These are phyloP conservation scores for Branchinecta sandiegonensis DNA, from an alignment of 2,888 invertebrate species.

Conservation along the genomic window DNA sequence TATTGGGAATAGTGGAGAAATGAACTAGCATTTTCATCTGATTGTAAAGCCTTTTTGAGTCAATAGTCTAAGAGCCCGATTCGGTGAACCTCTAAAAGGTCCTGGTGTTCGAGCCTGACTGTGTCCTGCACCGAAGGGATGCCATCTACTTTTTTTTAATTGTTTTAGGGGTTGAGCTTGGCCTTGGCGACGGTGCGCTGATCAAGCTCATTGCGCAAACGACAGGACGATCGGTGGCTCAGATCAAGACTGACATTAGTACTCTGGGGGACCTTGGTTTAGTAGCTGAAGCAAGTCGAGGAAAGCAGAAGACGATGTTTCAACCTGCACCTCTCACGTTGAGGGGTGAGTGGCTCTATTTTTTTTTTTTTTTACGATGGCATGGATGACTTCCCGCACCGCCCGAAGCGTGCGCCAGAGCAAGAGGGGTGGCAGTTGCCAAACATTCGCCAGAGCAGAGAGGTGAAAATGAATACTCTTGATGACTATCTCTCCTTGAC, in stretches of 20 bases:
- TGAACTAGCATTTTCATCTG: no score
- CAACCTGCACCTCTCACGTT: constrained; percentile 62
- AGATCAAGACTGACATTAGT: constrained; percentile 58
- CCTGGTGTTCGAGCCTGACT: no score
- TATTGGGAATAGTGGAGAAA: no score
- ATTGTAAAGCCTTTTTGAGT: no score
- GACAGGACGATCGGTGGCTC: constrained; percentile 67
- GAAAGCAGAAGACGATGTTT: constrained; percentile 64
- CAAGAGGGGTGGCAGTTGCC: no score
- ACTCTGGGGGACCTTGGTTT: constrained; percentile 74
- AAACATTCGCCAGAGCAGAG: no score
- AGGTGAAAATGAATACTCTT: no score
- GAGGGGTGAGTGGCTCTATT: constrained; percentile 30
- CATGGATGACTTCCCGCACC: no score
- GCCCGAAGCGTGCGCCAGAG: no score
- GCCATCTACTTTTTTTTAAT: constrained; percentile 12
- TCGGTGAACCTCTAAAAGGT: not conserved
- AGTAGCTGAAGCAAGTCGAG: constrained; percentile 70
- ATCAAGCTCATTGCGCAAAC: constrained; percentile 87
- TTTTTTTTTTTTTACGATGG: no score
- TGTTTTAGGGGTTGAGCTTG: constrained; percentile 53
- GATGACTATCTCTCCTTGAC: no score
- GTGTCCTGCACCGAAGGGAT: no score
- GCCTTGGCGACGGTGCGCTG: constrained; percentile 84
- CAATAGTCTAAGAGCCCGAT: not conserved